Evolutionary conservation across 2,888 invertebrate genomes (phyloP).

Genomic region (Lysandra bellargus): DNA sequence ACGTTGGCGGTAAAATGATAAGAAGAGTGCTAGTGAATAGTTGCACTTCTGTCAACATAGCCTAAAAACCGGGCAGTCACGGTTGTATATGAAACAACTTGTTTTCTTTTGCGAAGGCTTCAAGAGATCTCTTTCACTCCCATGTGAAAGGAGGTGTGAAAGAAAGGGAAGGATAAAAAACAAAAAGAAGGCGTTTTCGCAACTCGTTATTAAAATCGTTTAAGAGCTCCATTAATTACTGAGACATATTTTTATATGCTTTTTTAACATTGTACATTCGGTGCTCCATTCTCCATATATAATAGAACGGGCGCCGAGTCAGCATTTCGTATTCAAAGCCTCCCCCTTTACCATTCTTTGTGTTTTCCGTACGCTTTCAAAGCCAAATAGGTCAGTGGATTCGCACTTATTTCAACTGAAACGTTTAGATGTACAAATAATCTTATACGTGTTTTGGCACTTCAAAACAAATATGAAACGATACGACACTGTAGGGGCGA

Average conservation of each 20-base stretch:
- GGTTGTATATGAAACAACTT: no score
- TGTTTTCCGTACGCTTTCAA: conserved; percentile 63
- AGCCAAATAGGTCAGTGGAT: conserved; percentile 70
- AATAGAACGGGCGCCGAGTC: conserved; percentile 60
- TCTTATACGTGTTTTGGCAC: background rate
- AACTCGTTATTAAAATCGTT: background rate
- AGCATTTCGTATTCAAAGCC: conserved; percentile 63
- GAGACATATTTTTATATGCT: conserved; percentile 14
- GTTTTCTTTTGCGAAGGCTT: no score
- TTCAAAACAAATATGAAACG: background rate
- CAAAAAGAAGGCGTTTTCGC: background rate
- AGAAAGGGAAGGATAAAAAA: background rate
- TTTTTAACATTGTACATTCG: conserved; percentile 15
- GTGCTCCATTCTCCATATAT: conserved; percentile 41
- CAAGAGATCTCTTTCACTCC: no score
- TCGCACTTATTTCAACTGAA: conserved; percentile 50
- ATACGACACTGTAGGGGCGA: no score
- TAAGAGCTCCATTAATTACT: background rate
- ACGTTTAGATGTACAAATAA: conserved; percentile 45
- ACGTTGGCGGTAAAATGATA: no score
- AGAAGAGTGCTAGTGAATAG: no score
- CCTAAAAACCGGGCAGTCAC: no score
- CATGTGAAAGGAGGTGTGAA: no score
- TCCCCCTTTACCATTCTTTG: conserved; percentile 61
- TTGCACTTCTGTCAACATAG: no score